Base-by-base conservation (phyloP, 1,140 invertebrate genomes). In the Lasioglossum albipes region DNA sequence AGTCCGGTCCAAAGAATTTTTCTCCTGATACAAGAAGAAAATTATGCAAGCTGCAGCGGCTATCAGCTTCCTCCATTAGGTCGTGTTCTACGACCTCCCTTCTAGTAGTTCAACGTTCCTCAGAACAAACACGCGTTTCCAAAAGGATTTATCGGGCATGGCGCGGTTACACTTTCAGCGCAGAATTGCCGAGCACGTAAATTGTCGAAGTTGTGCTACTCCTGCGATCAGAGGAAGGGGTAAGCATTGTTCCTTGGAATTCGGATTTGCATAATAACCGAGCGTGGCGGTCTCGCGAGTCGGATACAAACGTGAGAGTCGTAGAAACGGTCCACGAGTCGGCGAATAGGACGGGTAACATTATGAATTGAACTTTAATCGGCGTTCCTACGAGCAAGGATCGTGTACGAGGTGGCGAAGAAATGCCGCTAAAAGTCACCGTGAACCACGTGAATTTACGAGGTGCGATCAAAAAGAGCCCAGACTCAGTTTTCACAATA, bases 251-350 rank as follows among this genome's bases (percentile, higher is more conserved):
- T 87, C 81, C 70, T 36, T 82, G 81, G 84, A 86, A 89, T 87
- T 85, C 74, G 66, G 68, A 89, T 89, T 89, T 88, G 86, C 87
- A 85, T 89, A 89, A 89, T 83, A 78, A 88, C 78, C 80, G 62
- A 86, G 81, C 74, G 52, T 7, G 52, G 18, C 52, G 52, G 52
- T 36, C 57, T 59, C 81, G 83, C 68, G 65, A 62, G 71, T 64
- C 83, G 83, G 75, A 87, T 84, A 77, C 84, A 54, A 81, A 69
- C 82, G 80, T 64, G 78, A 81, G 80, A 76, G 68, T 49, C 61
- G 57, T n/a, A 70, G 66, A 71, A 84, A 79, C 64, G 54, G 52
- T 41, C 54, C 20, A n/a, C 61, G 70, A 57, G 71, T 45, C 54
- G 36, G n/a, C 65, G 54, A 54, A 52, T 31, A 27, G 49, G 52